These are phyloP conservation scores for Argyresthia albistria DNA, from an alignment of 2,888 invertebrate genomes.

Conservation along the genomic window DNA sequence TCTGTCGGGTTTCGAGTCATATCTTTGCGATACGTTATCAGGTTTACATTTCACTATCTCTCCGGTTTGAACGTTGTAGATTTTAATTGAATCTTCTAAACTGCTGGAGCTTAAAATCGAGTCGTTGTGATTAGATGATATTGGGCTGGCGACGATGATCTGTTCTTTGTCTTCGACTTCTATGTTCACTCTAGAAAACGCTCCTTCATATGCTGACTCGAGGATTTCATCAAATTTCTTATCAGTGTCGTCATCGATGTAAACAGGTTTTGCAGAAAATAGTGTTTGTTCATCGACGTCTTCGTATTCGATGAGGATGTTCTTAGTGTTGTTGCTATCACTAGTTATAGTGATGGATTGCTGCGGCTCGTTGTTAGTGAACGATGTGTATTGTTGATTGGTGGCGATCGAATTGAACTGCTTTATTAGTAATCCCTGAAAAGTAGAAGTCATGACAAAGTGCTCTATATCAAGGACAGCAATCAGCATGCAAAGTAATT, in stretches of 20 bases:
- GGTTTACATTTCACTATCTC: constrained; percentile 63
- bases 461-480: too few species aligned
- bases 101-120: constrained; percentile 59
- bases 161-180: constrained; percentile 22
- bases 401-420: constrained; percentile 59
- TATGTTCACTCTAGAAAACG: constrained; percentile 7
- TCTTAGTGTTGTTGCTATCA: constrained; percentile 39
- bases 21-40: constrained; percentile 59
- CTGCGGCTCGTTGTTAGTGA: constrained; percentile 26
- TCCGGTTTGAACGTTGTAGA: constrained; percentile 65
- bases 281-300: constrained; percentile 37
- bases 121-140: constrained; percentile 35
- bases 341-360: constrained; percentile 12
- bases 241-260: constrained; percentile 50
- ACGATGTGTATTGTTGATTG: constrained; percentile 50
- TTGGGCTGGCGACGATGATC: constrained; percentile 34
- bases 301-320: constrained; percentile 58
- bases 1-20: constrained; percentile 34
- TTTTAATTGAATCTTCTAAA: constrained; percentile 64
- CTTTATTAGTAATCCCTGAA: constrained; percentile 65
- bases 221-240: constrained; percentile 54
- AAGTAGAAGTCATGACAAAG: constrained; percentile 12
- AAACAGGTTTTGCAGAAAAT: constrained; percentile 44
- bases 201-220: constrained; percentile 33
- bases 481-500: too few species aligned